These are phyloP conservation scores for Phenganax subtilis DNA, from an alignment of 92 coral and sea anemone species.

Conservation along the genomic window DNA sequence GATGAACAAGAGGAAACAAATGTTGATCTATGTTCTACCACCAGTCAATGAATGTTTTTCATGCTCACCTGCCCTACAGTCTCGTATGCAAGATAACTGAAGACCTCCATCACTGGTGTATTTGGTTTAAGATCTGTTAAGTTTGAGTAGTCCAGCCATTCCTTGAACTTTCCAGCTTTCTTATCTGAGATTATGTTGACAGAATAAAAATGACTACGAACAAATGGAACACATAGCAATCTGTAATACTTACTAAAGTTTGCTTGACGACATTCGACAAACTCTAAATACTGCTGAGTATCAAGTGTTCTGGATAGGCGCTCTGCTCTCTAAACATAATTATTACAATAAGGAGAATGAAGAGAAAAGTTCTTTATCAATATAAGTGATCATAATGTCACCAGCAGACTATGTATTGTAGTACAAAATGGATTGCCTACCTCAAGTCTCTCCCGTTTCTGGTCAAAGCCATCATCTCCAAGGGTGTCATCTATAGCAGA, in stretches of 20 bases:
- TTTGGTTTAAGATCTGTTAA: constrained; percentile 94
- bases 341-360: neutral
- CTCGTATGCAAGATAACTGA: constrained; percentile 91
- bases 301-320: constrained; percentile 81
- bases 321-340: constrained; percentile 75
- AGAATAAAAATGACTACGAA: neutral
- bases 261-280: constrained; percentile 87
- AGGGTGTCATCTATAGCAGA: constrained; percentile 66
- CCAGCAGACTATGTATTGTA: no score
- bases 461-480: constrained; percentile 80
- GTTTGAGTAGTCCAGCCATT: constrained; percentile 90
- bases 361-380: no score
- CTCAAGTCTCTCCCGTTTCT: constrained; percentile 85
- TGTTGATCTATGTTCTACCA: neutral
- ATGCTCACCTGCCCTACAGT: constrained; percentile 84
- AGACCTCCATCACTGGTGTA: constrained; percentile 96
- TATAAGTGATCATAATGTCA: no score
- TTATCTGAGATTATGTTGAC: constrained; percentile 56
- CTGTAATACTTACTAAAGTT: constrained; percentile 78
- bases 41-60: neutral
- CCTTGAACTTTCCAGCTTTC: constrained; percentile 96
- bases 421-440: constrained; percentile 20
- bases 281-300: constrained; percentile 90
- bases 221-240: neutral
- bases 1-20: neutral